These are phyloP conservation scores for Drosophila kanapiae DNA, from an alignment of 1,140 invertebrate species.

Conservation along the genomic window DNA sequence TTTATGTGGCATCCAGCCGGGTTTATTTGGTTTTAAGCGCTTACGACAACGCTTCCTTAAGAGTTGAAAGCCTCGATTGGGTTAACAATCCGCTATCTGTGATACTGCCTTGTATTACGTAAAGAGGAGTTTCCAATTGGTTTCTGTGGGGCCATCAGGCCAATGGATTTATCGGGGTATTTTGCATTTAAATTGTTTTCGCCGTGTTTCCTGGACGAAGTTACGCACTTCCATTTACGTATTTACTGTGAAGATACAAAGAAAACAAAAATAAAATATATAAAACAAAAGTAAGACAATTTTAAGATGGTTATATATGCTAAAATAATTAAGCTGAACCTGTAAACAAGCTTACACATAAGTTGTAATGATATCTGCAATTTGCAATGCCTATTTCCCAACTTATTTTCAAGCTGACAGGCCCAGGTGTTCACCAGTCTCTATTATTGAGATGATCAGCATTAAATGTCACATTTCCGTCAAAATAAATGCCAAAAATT, in stretches of 20 bases:
- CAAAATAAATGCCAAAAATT: background rate
- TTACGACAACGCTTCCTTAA: conserved; percentile 13
- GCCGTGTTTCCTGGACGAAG: background rate
- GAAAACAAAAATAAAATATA: too few relatives aligned
- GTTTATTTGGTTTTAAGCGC: background rate
- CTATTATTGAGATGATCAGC: background rate
- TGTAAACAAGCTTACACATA: too few relatives aligned
- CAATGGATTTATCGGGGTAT: background rate
- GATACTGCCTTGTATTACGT: background rate
- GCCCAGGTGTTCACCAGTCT: too few relatives aligned
- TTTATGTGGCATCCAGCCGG: conserved; percentile 8
- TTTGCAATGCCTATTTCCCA: background rate
- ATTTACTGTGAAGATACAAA: background rate
- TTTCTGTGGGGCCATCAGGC: conserved; percentile 2
- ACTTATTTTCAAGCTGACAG: background rate
- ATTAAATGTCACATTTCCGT: background rate
- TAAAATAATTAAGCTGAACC: too few relatives aligned
- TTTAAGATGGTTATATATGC: too few relatives aligned
- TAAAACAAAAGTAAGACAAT: too few relatives aligned
- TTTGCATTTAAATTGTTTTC: conserved; percentile 3
- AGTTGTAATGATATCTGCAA: too few relatives aligned
- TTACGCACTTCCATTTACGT: conserved; percentile 4
- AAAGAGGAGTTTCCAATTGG: conserved; percentile 12
- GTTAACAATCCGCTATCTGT: conserved; percentile 4
- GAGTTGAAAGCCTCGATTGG: conserved; percentile 14